These are phyloP conservation scores for Eledone cirrhosa DNA, from an alignment of 2,888 invertebrate genomes.

Conservation along the genomic window DNA sequence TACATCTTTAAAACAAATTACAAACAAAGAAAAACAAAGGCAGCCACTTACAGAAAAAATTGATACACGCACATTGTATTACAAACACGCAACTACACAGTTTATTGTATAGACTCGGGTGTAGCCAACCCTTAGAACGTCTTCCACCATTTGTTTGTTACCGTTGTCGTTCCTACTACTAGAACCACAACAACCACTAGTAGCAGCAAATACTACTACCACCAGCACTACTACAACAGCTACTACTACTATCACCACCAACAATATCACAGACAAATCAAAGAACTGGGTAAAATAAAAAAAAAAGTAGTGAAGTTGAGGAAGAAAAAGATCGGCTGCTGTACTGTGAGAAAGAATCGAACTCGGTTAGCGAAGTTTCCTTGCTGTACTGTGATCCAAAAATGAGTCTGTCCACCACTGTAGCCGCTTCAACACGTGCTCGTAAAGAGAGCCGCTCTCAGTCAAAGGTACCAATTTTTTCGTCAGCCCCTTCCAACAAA, in stretches of 20 bases:
- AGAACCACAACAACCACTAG: neutral
- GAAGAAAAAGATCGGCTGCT: neutral
- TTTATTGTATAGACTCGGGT: no score
- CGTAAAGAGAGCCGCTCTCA: slow-evolving; percentile 16
- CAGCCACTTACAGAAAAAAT: no score
- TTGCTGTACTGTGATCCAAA: neutral
- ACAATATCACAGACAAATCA: no score
- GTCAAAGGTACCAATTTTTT: slow-evolving; percentile 13
- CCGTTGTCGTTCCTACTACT: neutral
- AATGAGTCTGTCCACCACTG: slow-evolving; percentile 18
- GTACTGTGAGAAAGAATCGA: no score
- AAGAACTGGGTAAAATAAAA: neutral
- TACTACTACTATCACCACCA: neutral
- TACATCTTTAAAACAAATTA: no score
- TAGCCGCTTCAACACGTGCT: slow-evolving; percentile 22
- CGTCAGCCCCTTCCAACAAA: slow-evolving; percentile 9
- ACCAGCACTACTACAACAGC: neutral
- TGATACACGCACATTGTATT: no score
- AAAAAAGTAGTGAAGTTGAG: neutral
- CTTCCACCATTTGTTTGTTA: neutral
- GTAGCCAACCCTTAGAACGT: no score
- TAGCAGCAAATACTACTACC: neutral
- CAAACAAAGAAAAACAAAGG: no score
- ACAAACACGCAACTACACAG: no score
- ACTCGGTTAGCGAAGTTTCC: neutral